Evolutionary conservation across 2,888 invertebrate species (phyloP).

Genomic region (Caradrina kadenii): DNA sequence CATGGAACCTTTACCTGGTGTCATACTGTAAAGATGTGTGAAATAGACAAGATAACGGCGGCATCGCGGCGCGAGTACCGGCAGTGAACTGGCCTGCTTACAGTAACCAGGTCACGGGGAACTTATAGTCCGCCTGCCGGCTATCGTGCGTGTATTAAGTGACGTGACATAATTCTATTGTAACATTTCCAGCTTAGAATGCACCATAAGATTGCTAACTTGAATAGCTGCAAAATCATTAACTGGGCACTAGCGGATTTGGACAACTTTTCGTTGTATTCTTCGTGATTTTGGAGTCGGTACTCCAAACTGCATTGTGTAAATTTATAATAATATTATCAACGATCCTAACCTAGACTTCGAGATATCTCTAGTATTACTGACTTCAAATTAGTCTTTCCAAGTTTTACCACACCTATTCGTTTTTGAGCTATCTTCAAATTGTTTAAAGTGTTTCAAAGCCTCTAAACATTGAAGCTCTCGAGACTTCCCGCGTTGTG

Average conservation of each 20-base stretch:
- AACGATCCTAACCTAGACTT: slow-evolving; percentile 28
- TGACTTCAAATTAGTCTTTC: neutral
- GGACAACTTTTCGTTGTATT: neutral
- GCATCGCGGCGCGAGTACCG: slow-evolving; percentile 57
- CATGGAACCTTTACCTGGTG: slow-evolving; percentile 16
- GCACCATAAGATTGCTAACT: slow-evolving; percentile 5
- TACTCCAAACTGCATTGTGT: slow-evolving; percentile 15
- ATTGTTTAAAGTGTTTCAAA: slow-evolving; percentile 3
- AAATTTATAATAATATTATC: slow-evolving; percentile 27
- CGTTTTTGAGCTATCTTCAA: neutral
- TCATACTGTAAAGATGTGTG: slow-evolving; percentile 55
- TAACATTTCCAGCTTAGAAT: slow-evolving; percentile 62
- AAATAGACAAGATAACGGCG: slow-evolving; percentile 73
- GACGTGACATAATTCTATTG: slow-evolving; percentile 76
- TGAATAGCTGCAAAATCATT: neutral
- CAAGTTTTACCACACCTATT: too few relatives aligned
- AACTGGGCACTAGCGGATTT: too few relatives aligned
- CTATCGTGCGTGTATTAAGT: slow-evolving; percentile 70
- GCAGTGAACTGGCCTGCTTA: slow-evolving; percentile 71
- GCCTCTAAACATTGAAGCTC: slow-evolving; percentile 36
- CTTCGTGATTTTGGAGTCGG: neutral
- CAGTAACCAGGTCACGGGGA: slow-evolving; percentile 78
- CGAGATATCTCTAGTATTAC: slow-evolving; percentile 27
- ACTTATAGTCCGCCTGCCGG: slow-evolving; percentile 62
- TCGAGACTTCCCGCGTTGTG: slow-evolving; percentile 38